phyloP scores from a whole-genome alignment of 2,888 invertebrate genomes.

The Lithophane ornitopus region DNA sequence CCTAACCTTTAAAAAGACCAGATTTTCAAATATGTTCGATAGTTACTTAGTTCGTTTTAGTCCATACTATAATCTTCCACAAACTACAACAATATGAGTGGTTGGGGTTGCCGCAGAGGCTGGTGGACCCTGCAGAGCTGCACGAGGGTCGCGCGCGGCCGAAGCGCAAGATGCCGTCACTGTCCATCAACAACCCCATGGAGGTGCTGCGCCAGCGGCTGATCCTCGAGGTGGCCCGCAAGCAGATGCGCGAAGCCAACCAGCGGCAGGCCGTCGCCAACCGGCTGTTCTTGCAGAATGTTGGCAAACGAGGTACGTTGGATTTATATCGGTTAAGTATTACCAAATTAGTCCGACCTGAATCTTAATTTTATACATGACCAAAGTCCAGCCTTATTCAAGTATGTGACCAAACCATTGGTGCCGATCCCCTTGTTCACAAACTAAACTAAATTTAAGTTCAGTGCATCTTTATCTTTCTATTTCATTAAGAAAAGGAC shows the following conservation, averaged over 20 bases:
- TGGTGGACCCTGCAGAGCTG: slow-evolving; percentile 69
- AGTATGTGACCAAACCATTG: neutral
- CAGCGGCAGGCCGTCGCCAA: slow-evolving; percentile 93
- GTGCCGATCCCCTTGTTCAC: too few relatives aligned
- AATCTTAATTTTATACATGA: neutral
- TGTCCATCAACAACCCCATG: slow-evolving; percentile 96
- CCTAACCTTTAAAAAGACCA: neutral
- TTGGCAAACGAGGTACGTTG: slow-evolving; percentile 93
- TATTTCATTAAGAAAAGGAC: too few relatives aligned
- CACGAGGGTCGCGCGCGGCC: slow-evolving; percentile 83
- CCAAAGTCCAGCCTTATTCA: neutral
- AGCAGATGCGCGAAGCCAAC: slow-evolving; percentile 94
- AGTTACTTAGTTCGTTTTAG: neutral
- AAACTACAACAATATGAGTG: slow-evolving; percentile 47
- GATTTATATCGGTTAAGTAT: neutral
- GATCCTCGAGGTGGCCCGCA: slow-evolving; percentile 95
- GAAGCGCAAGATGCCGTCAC: slow-evolving; percentile 92
- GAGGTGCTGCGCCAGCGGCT: slow-evolving; percentile 96
- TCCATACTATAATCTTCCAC: slow-evolving; percentile 8
- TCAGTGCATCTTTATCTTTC: too few relatives aligned
- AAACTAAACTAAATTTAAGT: too few relatives aligned
- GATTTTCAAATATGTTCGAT: neutral
- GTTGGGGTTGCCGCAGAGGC: slow-evolving; percentile 73
- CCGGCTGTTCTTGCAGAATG: slow-evolving; percentile 93
- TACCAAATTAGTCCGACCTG: neutral